These are phyloP conservation scores for Poicephalus gulielmi DNA, from an alignment of 2,113 vertebrate species.

Conservation along the genomic window DNA sequence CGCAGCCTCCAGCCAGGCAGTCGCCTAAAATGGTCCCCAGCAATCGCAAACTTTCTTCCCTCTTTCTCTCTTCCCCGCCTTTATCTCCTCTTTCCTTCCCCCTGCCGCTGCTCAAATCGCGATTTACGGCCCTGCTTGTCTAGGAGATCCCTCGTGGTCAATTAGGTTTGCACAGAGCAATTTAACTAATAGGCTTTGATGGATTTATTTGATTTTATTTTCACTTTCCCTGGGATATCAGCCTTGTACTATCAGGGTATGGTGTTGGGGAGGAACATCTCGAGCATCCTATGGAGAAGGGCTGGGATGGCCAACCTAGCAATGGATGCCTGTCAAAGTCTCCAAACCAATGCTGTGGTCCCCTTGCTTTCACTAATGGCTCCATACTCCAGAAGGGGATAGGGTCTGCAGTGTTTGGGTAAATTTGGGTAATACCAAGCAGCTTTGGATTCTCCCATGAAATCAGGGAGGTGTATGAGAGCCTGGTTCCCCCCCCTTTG, in stretches of 20 bases:
- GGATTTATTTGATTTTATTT: conserved; percentile 39
- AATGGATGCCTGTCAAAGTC: not conserved
- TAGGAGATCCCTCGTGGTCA: conserved; percentile 32
- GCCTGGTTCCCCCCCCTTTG: fast-evolving
- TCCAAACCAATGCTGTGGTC: not conserved
- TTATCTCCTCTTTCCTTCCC: not conserved
- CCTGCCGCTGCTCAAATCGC: not conserved
- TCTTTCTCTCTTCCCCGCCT: not conserved
- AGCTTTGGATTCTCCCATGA: not conserved
- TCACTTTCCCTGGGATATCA: not conserved
- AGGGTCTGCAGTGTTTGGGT: fast-evolving
- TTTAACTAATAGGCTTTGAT: conserved; percentile 39
- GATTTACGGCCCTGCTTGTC: conserved; percentile 32
- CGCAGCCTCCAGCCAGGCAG: conserved; percentile 3
- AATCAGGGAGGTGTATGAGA: fast-evolving
- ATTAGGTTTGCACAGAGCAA: conserved; percentile 33
- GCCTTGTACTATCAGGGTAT: fast-evolving
- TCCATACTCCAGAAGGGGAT: fast-evolving
- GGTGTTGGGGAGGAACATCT: not conserved
- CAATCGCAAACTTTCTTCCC: not conserved
- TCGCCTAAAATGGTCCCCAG: not conserved
- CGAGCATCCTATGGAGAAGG: fast-evolving
- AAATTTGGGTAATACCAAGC: not conserved
- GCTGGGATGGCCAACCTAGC: not conserved
- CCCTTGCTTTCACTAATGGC: fast-evolving